Base-by-base conservation (phyloP, 1,140 invertebrate genomes). In the Catajapyx aquilonaris region DNA sequence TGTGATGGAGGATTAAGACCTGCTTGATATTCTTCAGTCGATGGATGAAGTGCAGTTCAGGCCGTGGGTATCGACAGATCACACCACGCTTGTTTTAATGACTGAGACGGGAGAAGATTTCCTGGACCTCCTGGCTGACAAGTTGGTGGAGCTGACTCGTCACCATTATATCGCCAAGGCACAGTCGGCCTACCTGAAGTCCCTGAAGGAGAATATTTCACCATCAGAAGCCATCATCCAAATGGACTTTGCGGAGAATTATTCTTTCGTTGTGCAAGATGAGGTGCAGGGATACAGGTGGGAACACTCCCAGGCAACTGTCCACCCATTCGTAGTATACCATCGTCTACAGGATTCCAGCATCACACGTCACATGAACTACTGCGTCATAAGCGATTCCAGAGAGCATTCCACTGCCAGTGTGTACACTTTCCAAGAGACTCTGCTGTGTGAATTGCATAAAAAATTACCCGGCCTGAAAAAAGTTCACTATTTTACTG, bases 231-330 rank as follows among this genome's bases (percentile, higher is more conserved):
- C 22, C n/a, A 28, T 46, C n/a, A 20, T 45, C n/a, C 16, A 39
- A n/a, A 19, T 41, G 22, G 43, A 48, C 23, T 46, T 46, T 43
- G 41, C 44, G 18, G 46, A 50, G 43, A 48, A 47, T 37, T 49
- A 41, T 38, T 45, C 38, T 22, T 44, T 48, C 34, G 38, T 48
- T 15, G 35, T 45, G 23, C 48, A 48, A 37, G 46, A 50, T 43
- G 45, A 42, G 19, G 39, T 42, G 28, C 48, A 50, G 38, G 37
- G 44, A 17, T 43, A 39, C 20, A 41, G 50, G 31, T 50, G 48
- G 44, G 18, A 34, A 2, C 42, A 50, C 21, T 19, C 11, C 20
- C 48, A 50, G 39, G 42, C 41, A 20, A 46, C 48, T 21, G 25
- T 50, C 2, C 46, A 49, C 36, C 44, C 48, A 16, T 41, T 49